Evolutionary conservation across 2,888 invertebrate genomes (phyloP).

Genomic region (Nectonema munidae): DNA sequence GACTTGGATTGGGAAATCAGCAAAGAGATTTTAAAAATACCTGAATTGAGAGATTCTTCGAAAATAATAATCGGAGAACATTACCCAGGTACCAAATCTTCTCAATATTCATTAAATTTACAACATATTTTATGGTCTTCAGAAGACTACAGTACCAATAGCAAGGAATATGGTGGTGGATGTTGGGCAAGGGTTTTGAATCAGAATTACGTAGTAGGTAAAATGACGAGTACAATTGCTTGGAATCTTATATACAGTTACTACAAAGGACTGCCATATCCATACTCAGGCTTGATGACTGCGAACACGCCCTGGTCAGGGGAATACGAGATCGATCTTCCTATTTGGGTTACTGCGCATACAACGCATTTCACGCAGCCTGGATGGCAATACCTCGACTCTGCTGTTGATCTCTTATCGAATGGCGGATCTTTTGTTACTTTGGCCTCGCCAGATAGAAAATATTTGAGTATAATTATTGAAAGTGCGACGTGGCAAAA

Average conservation of each 20-base stretch:
- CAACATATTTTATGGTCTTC: constrained; percentile 24
- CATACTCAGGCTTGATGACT: constrained; percentile 23
- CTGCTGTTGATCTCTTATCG: constrained; percentile 20
- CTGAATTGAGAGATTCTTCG: neutral
- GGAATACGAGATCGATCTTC: constrained; percentile 21
- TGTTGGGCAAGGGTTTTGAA: constrained; percentile 25
- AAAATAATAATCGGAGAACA: constrained; percentile 18
- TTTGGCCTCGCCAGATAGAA: constrained; percentile 20
- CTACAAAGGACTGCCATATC: constrained; percentile 21
- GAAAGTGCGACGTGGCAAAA: constrained; percentile 21
- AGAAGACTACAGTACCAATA: constrained; percentile 24
- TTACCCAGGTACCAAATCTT: constrained; percentile 19
- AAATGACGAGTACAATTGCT: constrained; percentile 24
- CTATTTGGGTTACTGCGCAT: constrained; percentile 25
- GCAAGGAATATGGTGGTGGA: constrained; percentile 23
- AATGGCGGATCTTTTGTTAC: constrained; percentile 23
- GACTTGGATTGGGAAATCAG: constrained; percentile 11
- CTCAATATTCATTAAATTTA: constrained; percentile 18
- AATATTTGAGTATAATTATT: constrained; percentile 23
- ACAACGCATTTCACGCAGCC: constrained; percentile 23
- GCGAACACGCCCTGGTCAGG: constrained; percentile 24
- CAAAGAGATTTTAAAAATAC: no score
- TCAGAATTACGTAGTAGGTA: constrained; percentile 24
- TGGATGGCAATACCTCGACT: constrained; percentile 22
- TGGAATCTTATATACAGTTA: constrained; percentile 25